These are phyloP conservation scores for Cremastinae sp. DNA, from an alignment of 2,888 invertebrate genomes.

Conservation along the genomic window DNA sequence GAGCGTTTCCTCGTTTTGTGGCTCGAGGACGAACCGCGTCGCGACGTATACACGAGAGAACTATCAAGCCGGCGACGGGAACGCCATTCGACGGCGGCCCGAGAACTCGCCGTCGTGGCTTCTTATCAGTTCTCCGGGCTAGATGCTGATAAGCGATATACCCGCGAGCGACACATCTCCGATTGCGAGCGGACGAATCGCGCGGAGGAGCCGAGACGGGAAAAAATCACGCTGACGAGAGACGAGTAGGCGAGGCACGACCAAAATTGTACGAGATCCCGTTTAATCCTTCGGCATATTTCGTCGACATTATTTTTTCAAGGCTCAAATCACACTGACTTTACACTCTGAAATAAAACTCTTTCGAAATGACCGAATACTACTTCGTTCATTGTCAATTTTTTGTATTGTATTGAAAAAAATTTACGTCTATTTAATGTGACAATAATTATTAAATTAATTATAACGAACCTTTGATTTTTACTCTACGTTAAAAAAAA, in stretches of 20 bases:
- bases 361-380: no score
- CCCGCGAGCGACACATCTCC: conserved; percentile 60
- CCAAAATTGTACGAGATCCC: no score
- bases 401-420: no score
- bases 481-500: no score
- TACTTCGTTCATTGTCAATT: no score
- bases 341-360: no score
- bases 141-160: conserved; percentile 76
- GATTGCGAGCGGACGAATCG: conserved; percentile 31
- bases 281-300: conserved; percentile 13
- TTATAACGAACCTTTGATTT: no score
- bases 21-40: conserved; percentile 19
- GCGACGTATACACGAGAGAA: conserved; percentile 20
- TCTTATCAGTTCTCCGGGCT: conserved; percentile 67
- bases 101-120: conserved; percentile 55
- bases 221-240: conserved; percentile 4
- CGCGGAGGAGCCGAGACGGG: conserved; percentile 11
- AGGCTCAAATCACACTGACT: no score
- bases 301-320: no score
- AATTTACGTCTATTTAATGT: no score
- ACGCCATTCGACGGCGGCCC: conserved; percentile 60
- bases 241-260: conserved; percentile 7
- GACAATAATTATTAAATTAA: no score
- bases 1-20: neutral
- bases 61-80: conserved; percentile 39